Base-by-base conservation (phyloP, 2,113 vertebrate species). In the Lepus europaeus region DNA sequence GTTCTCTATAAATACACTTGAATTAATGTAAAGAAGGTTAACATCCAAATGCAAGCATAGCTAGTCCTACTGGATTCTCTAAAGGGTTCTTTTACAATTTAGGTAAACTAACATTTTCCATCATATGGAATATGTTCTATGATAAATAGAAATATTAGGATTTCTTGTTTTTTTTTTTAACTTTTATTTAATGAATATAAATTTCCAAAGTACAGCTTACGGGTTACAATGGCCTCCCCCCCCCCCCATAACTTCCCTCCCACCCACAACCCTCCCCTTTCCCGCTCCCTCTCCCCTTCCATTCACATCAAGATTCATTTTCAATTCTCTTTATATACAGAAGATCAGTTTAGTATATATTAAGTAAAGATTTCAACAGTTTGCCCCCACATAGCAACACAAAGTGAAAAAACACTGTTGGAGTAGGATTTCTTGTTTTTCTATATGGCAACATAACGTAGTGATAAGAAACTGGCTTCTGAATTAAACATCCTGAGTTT, bases 61-160 rank as follows among this genome's bases (percentile, higher is more conserved):
- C 16, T 63, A 70, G 51, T 82, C 29, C 51, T 13, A 36, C 27
- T 59, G 25, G 29, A 25, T 83, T 90, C 45, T 91, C 22, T 70
- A n/a, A n/a, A 56, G 19, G 16, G 82, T 87, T 77, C 22, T 49
- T 82, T 83, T 0, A 33, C 13, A n/a, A 53, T 56, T 70, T 76
- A 63, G 73, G 80, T 69, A 93, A 86, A 86, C 20, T 4, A 31
- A 56, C n/a, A 74, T 6, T 76, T 81, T 90, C 63, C 23, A 81
- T 63, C 63, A 45, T 63, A 31, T 81, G n/a, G 10, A 87, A 64
- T 87, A 59, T n/a, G 25, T 69, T 82, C 33, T 90, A 77, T 36
- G 87, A 70, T 36, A 90, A 77, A 93, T 69, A 53, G 16, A 61
- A 90, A 81, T 25, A 49, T 51, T 51, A 81, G 92, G 49, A 3